Evolutionary conservation across 2,113 vertebrate genomes (phyloP), one percentile per base, ranked within the genome.

Genomic region (Paradoxurus hermaphroditus): DNA sequence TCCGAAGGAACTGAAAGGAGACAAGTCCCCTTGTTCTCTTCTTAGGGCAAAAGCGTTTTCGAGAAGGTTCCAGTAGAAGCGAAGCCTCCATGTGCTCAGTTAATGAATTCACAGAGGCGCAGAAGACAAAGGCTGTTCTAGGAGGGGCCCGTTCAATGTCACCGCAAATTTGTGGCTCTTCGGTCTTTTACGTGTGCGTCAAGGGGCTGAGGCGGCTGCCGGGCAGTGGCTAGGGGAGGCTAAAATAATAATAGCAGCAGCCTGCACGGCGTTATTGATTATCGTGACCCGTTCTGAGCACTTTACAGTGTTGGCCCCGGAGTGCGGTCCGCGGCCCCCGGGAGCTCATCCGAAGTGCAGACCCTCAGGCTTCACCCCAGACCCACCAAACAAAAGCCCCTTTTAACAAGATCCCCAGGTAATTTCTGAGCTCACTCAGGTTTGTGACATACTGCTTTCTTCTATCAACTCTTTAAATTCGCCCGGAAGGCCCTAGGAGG

Each of bases 281-380:
- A 18, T 19, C 9, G 8, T 1, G 6, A 23, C 1, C 44, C 31
- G 16, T 31, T 25, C 5, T 6, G 29, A n/a, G 18, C 21, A 44
- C 15, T 86, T 53, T 15, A 59, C 4, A 0, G 2, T 18, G 67
- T 84, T 81, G 53, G 46, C 15, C 16, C 15, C 14, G 25, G 36
- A 73, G 11, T 12, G 3, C 18, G 19, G 23, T 12, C 75, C 3
- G 4, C 6, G 23, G 51, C 18, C 25, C 31, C 27, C 10, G 3
- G 19, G 27, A 67, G 36, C 75, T 72, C 51, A 31, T 25, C 19
- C 62, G 81, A 72, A 87, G 70, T 13, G 15, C 29, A 63, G 59
- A 51, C 7, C 41, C 51, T 11, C 13, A 4, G 63, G 31, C 23
- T 62, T 88, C 16, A 25, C 31, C 4, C 11, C 12, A 85, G 19